Conservation (phyloP, 2,888 invertebrate genomes). For the Synergus laeviventris region DNA sequence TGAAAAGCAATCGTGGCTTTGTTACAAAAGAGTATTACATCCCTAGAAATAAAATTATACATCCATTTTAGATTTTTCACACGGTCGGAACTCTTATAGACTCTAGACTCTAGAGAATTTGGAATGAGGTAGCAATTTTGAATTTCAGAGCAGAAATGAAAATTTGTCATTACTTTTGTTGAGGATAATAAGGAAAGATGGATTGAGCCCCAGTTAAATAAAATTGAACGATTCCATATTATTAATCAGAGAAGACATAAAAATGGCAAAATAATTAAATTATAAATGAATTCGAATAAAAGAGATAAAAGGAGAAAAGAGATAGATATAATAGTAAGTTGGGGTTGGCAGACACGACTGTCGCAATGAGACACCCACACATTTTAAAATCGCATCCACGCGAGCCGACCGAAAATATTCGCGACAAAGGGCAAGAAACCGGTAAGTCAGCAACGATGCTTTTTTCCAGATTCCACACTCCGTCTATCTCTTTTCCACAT, state of each 20-base stretch:
- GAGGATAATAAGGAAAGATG: too few relatives aligned
- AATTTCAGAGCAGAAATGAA: not conserved
- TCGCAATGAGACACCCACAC: constrained; percentile 63
- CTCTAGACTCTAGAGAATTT: not conserved
- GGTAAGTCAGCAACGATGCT: constrained; percentile 59
- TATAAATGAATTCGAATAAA: constrained; percentile 11
- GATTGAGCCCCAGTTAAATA: too few relatives aligned
- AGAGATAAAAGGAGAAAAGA: constrained; percentile 42
- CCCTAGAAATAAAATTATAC: not conserved
- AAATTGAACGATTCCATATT: too few relatives aligned
- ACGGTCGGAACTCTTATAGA: not conserved
- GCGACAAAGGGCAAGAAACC: constrained; percentile 66
- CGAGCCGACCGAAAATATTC: constrained; percentile 66
- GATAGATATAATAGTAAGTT: constrained; percentile 55
- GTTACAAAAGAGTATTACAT: not conserved
- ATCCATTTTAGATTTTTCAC: not conserved
- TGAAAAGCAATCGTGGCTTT: not conserved
- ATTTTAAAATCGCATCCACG: constrained; percentile 58
- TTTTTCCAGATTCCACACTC: constrained; percentile 53
- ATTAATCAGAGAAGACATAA: not conserved
- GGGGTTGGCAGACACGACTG: constrained; percentile 58
- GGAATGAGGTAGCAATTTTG: not conserved
- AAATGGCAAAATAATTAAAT: not conserved
- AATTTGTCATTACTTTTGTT: too few relatives aligned
- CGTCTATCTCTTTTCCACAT: constrained; percentile 44